Percentiles rank a stretch among this genome's conserved stretches.
phyloP scores from a whole-genome alignment of 35 echinoderm and acorn worm genomes.

The Stichopus chloronotus region DNA sequence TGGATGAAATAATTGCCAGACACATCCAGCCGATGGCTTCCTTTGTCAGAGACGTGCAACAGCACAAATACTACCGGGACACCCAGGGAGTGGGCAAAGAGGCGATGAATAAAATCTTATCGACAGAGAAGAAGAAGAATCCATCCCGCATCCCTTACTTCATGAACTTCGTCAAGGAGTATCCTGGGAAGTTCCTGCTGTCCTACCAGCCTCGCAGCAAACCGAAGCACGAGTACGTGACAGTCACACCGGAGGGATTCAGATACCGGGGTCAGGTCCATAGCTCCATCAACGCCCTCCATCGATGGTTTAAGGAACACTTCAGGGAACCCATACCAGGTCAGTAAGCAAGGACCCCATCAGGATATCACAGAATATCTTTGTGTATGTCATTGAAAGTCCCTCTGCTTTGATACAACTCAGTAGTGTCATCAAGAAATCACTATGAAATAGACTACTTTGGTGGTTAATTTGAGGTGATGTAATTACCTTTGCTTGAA shows the following conservation, averaged over 20 bases:
- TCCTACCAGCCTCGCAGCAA: conserved; percentile 92
- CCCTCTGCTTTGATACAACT: no score
- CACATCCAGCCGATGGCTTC: conserved; percentile 97
- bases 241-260: conserved; percentile 86
- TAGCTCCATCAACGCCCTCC: conserved; percentile 75
- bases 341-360: conserved; percentile 15
- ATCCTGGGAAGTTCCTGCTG: conserved; percentile 83
- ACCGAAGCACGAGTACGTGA: conserved; percentile 81
- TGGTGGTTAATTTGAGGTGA: no score
- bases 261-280: conserved; percentile 79
- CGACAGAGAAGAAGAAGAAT: conserved; percentile 73
- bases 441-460: no score
- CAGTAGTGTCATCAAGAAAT: no score
- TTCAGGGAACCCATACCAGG: conserved; percentile 98
- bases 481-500: no score
- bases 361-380: no score
- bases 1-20: conserved; percentile 97
- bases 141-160: conserved; percentile 91
- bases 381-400: no score
- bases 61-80: conserved; percentile 84
- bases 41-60: conserved; percentile 78
- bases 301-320: conserved; percentile 97
- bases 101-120: conserved; percentile 70
- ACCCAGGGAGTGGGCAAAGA: conserved; percentile 85
- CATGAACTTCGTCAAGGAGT: conserved; percentile 79